A percentile compares a stretch with the other conserved stretches of the same genome.
Evolutionary conservation across 2,888 invertebrate species (phyloP).

Genomic region (Netelia inedita): DNA sequence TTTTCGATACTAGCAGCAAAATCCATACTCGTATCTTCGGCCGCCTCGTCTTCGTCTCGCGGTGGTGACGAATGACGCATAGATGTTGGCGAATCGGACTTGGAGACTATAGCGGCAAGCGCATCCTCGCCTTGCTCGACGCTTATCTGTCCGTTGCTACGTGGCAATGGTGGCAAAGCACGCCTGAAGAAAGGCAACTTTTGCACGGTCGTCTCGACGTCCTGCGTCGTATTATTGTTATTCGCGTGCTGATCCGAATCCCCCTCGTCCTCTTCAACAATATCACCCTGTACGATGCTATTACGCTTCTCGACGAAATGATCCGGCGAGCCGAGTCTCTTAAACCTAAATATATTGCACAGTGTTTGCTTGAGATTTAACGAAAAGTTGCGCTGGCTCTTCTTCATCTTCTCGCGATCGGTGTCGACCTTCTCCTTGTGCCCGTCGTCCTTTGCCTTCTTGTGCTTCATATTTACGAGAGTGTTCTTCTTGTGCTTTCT

Average conservation of each 20-base stretch:
- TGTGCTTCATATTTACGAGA: constrained; percentile 88
- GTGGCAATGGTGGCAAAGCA: constrained; percentile 90
- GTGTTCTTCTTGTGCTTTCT: constrained; percentile 88
- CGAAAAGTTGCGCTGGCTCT: constrained; percentile 89
- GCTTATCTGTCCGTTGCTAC: constrained; percentile 84
- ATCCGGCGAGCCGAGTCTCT: constrained; percentile 86
- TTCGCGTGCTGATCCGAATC: constrained; percentile 73
- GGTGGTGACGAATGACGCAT: constrained; percentile 81
- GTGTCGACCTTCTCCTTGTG: constrained; percentile 82
- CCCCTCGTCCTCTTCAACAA: constrained; percentile 82
- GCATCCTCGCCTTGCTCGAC: constrained; percentile 84
- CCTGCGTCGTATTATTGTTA: constrained; percentile 76
- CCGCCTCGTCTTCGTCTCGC: constrained; percentile 85
- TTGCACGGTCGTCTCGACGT: constrained; percentile 83
- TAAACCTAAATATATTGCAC: constrained; percentile 93
- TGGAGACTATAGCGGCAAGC: constrained; percentile 78
- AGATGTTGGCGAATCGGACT: constrained; percentile 81
- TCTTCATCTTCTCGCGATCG: constrained; percentile 87
- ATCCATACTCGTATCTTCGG: constrained; percentile 89
- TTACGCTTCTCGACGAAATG: constrained; percentile 83
- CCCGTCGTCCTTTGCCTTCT: constrained; percentile 84
- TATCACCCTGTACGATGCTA: constrained; percentile 82
- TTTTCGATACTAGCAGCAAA: constrained; percentile 96
- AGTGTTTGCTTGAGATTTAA: constrained; percentile 93
- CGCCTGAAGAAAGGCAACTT: constrained; percentile 88